Evolutionary conservation across 2,113 vertebrate genomes (phyloP).

Genomic region (Aix galericulata): DNA sequence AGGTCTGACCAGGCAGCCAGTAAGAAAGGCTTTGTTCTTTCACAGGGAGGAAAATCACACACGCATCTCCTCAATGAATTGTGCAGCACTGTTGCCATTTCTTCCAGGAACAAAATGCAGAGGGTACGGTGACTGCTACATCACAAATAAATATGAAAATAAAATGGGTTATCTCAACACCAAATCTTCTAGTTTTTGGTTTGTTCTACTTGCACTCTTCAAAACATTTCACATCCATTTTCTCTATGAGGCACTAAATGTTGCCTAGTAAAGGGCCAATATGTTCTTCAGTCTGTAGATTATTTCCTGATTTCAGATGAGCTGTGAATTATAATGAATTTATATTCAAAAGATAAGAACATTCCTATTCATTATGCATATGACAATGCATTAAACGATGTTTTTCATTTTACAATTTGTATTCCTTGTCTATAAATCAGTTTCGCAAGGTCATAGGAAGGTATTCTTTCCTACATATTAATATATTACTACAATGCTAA

Average conservation of each 20-base stretch:
- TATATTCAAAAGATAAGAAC: background rate
- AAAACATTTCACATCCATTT: background rate
- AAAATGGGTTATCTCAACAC: background rate
- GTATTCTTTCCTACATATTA: background rate
- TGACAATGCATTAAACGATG: fast-evolving
- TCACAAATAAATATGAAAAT: background rate
- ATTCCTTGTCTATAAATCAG: background rate
- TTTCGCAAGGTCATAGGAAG: background rate
- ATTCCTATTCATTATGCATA: background rate
- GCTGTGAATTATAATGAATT: background rate
- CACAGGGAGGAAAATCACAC: background rate
- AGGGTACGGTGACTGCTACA: background rate
- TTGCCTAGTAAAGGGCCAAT: background rate
- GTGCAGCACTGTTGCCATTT: background rate
- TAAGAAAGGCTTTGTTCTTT: background rate
- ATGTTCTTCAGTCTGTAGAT: background rate
- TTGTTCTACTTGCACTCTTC: background rate
- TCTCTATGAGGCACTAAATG: background rate
- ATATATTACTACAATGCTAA: background rate
- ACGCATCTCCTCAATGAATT: background rate
- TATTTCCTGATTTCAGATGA: background rate
- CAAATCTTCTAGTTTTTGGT: background rate
- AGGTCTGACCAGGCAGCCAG: background rate
- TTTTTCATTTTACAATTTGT: background rate
- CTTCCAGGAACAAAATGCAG: background rate